phyloP scores from a whole-genome alignment of 1,140 invertebrate genomes.

The Dendrolimus kikuchii region DNA sequence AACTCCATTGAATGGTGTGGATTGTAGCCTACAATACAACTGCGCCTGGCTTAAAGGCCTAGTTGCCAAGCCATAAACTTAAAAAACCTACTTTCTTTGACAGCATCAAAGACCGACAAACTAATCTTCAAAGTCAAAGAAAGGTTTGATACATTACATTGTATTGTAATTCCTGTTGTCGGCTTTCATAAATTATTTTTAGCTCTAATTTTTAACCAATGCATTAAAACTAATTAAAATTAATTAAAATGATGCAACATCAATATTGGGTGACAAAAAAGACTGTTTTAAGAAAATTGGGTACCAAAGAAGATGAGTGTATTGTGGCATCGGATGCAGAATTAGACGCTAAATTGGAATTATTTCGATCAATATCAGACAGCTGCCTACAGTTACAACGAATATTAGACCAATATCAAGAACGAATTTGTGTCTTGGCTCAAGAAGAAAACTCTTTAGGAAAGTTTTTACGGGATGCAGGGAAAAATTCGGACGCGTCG shows the following conservation, averaged over 20 bases:
- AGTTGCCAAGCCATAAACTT: no score
- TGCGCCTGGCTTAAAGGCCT: no score
- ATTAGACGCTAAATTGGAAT: slow-evolving; percentile 96
- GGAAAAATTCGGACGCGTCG: slow-evolving; percentile 87
- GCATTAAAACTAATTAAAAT: background rate
- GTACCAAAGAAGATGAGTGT: slow-evolving; percentile 98
- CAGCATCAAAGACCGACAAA: no score
- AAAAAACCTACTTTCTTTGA: no score
- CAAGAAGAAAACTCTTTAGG: slow-evolving; percentile 97
- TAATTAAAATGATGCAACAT: slow-evolving; percentile 85
- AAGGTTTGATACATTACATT: no score
- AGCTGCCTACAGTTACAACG: slow-evolving; percentile 91
- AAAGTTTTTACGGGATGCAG: slow-evolving; percentile 94
- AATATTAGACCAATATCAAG: slow-evolving; percentile 95
- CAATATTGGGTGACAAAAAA: slow-evolving; percentile 99
- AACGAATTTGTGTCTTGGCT: slow-evolving; percentile 92
- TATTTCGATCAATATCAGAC: slow-evolving; percentile 95
- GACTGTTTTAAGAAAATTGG: slow-evolving; percentile 93
- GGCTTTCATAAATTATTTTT: background rate
- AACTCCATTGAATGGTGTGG: no score
- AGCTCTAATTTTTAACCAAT: no score
- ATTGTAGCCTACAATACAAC: no score
- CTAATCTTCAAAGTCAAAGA: no score
- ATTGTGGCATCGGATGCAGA: slow-evolving; percentile 96
- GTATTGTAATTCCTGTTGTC: background rate